Evolutionary conservation across 2,797 vertebrate genomes (phyloP).

Genomic region (Leptodactylus fallax): DNA sequence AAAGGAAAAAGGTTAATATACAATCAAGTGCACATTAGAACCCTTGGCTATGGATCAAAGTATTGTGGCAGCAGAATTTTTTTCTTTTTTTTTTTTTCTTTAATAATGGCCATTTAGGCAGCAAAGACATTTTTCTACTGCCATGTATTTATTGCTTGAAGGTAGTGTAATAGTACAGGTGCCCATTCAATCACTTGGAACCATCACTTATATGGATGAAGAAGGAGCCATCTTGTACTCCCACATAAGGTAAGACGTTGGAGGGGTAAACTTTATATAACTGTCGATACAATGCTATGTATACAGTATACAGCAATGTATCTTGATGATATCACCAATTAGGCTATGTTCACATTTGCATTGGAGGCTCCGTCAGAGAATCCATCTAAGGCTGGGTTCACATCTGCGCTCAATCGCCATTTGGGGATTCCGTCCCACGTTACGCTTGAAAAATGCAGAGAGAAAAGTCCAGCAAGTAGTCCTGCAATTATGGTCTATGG

Average conservation of each 20-base stretch:
- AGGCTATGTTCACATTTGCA: no score
- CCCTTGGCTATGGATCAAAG: background rate
- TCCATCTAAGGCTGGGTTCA: no score
- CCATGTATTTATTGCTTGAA: background rate
- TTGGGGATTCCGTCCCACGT: no score
- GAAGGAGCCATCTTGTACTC: background rate
- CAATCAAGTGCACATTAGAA: conserved; percentile 6
- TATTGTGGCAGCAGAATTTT: background rate
- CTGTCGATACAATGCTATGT: no score
- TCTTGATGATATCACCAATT: no score
- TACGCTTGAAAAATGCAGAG: no score
- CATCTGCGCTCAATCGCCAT: no score
- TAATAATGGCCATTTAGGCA: background rate
- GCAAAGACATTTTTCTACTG: background rate
- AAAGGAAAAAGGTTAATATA: conserved; percentile 36
- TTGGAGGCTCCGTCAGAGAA: no score
- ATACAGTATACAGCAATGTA: no score
- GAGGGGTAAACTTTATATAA: rapidly evolving
- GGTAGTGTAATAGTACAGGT: background rate
- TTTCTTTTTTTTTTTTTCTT: background rate
- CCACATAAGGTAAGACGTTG: background rate
- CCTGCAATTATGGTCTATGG: no score
- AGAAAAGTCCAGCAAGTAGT: no score
- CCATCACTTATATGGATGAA: no score
- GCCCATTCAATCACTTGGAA: background rate